Evolutionary conservation across 2,888 invertebrate genomes (phyloP).

Genomic region (Brachylomia viminalis): DNA sequence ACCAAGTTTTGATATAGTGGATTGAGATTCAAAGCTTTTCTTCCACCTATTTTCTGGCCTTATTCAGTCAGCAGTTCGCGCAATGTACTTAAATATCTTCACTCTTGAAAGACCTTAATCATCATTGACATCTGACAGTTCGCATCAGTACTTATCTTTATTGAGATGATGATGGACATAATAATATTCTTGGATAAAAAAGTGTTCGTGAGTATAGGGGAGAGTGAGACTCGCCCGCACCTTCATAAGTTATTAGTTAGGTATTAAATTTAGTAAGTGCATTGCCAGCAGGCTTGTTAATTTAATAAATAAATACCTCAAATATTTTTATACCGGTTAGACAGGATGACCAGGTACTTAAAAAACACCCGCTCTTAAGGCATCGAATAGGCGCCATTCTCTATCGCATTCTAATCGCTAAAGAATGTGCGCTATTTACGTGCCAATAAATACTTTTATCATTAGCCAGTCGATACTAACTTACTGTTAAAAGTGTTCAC

Average conservation of each 20-base stretch:
- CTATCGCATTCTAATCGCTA: conserved; percentile 40
- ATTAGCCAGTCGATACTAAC: conserved; percentile 5
- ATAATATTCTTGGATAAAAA: conserved; percentile 25
- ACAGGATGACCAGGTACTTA: conserved; percentile 4
- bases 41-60: too few species aligned
- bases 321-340: conserved; percentile 17
- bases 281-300: conserved; percentile 11
- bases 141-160: conserved; percentile 25
- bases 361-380: conserved; percentile 14
- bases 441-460: conserved; percentile 25
- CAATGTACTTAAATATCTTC: conserved; percentile 12
- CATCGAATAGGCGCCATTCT: conserved; percentile 16
- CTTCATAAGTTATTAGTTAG: neutral
- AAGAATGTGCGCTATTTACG: conserved; percentile 26
- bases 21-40: neutral
- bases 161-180: conserved; percentile 21
- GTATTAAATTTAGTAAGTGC: conserved; percentile 18
- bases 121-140: conserved; percentile 17
- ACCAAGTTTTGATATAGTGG: too few species aligned
- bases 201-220: neutral
- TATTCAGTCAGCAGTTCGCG: neutral
- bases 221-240: neutral
- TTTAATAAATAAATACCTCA: conserved; percentile 4
- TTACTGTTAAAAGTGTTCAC: conserved; percentile 7
- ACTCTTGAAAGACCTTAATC: conserved; percentile 3